A percentile compares a stretch with the other conserved stretches of the same genome.
Evolutionary conservation across 2,888 invertebrate species (phyloP).

Genomic region (Aleiodes alternator): DNA sequence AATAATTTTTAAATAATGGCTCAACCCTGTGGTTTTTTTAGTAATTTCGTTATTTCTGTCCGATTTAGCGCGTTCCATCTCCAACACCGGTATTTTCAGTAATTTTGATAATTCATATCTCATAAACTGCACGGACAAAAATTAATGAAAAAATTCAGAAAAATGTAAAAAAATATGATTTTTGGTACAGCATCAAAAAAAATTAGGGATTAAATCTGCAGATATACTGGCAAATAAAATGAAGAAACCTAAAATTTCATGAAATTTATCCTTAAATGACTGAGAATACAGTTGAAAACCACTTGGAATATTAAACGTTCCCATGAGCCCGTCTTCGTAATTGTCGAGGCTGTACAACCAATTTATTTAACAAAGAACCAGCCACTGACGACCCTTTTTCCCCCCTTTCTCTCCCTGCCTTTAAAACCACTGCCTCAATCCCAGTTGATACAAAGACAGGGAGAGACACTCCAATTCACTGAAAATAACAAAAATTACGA

Average conservation of each 20-base stretch:
- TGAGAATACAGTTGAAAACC: slow-evolving; percentile 16
- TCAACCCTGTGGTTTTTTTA: no score
- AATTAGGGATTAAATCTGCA: no score
- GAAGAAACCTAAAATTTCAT: neutral
- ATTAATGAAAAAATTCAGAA: no score
- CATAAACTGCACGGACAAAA: no score
- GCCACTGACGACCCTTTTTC: neutral
- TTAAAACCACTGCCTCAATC: neutral
- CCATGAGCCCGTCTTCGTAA: slow-evolving; percentile 29
- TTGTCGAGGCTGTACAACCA: slow-evolving; percentile 30
- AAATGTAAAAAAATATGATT: no score
- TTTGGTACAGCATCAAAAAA: no score
- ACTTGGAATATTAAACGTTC: slow-evolving; percentile 42
- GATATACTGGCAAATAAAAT: no score
- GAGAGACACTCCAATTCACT: slow-evolving; percentile 34
- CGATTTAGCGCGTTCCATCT: no score
- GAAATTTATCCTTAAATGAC: slow-evolving; percentile 11
- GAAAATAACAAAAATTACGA: slow-evolving; percentile 45
- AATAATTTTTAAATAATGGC: no score
- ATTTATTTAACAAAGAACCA: slow-evolving; percentile 42
- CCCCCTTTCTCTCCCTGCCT: neutral
- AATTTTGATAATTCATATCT: no score
- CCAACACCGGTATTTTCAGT: no score
- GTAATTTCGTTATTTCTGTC: no score
- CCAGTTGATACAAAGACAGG: slow-evolving; percentile 20